These are phyloP conservation scores for Pocota personata DNA, from an alignment of 2,888 invertebrate genomes.

Conservation along the genomic window DNA sequence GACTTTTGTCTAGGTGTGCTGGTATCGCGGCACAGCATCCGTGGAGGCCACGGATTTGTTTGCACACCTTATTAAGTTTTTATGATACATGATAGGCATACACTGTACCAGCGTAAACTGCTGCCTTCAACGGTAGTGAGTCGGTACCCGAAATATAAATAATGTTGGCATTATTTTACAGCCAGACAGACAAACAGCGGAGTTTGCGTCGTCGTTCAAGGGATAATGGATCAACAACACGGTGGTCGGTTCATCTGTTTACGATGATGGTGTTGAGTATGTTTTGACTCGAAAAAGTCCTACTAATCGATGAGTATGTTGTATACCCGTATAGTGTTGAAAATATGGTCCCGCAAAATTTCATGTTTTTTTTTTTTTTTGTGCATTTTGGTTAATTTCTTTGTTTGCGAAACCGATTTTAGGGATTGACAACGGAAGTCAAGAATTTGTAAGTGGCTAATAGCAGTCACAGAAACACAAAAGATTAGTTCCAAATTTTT, in stretches of 20 bases:
- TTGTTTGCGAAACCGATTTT: conserved; percentile 53
- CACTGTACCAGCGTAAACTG: conserved; percentile 22
- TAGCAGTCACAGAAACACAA: conserved; percentile 18
- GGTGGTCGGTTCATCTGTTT: conserved; percentile 69
- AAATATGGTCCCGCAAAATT: conserved; percentile 3
- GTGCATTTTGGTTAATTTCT: conserved; percentile 18
- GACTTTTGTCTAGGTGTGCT: conserved; percentile 58
- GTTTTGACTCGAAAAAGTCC: conserved; percentile 41
- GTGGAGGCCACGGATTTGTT: conserved; percentile 56
- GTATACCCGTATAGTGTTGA: not conserved
- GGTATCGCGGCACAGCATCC: conserved; percentile 41
- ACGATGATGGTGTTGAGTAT: conserved; percentile 56
- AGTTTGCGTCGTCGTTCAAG: conserved; percentile 44
- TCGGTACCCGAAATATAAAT: conserved; percentile 67
- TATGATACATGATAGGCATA: conserved; percentile 72
- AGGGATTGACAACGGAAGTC: conserved; percentile 52
- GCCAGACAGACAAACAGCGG: conserved; percentile 63
- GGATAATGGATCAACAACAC: conserved; percentile 72
- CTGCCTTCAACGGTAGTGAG: conserved; percentile 46
- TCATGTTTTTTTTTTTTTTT: not conserved
- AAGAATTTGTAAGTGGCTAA: conserved; percentile 66
- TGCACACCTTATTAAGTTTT: conserved; percentile 72
- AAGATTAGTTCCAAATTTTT: conserved; percentile 34
- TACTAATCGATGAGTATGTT: conserved; percentile 53
- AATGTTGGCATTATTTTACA: conserved; percentile 63